phyloP scores from a whole-genome alignment of 2,113 vertebrate genomes.

The Spea multiplicata region DNA sequence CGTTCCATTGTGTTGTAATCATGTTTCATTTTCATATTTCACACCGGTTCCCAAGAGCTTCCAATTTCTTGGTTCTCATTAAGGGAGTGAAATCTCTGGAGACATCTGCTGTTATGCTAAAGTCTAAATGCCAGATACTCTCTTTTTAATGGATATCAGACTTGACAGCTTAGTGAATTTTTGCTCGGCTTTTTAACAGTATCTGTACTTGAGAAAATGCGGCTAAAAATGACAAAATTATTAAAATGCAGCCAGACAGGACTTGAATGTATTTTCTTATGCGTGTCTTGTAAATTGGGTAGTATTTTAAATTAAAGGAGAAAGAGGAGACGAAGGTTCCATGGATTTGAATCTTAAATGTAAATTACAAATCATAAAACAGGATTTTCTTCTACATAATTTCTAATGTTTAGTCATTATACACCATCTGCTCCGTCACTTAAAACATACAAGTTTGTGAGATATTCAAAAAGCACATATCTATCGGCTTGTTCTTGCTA shows the following conservation, averaged over 20 bases:
- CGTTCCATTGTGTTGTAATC: constrained; percentile 48
- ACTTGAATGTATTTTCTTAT: constrained; percentile 1
- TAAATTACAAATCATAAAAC: neutral
- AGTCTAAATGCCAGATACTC: constrained; percentile 42
- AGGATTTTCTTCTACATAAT: neutral
- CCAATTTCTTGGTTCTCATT: constrained; percentile 42
- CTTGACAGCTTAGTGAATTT: constrained; percentile 45
- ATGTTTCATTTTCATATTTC: constrained; percentile 44
- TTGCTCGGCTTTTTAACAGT: constrained; percentile 37
- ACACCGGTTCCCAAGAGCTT: constrained; percentile 40
- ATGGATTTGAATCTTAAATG: neutral
- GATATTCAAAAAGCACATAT: too few relatives aligned
- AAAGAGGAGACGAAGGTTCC: neutral
- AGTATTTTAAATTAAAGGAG: neutral
- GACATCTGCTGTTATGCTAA: constrained; percentile 46
- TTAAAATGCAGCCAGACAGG: neutral
- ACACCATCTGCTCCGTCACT: neutral
- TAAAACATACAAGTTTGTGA: too few relatives aligned
- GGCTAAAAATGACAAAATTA: constrained; percentile 19
- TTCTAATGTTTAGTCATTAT: neutral
- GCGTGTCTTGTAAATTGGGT: neutral
- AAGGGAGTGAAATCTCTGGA: constrained; percentile 42
- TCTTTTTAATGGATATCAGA: constrained; percentile 39
- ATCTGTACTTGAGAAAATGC: constrained; percentile 27
- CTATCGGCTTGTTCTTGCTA: too few relatives aligned